Evolutionary conservation across 2,113 vertebrate species (phyloP).

Genomic region (Cephalopholis sonnerati): DNA sequence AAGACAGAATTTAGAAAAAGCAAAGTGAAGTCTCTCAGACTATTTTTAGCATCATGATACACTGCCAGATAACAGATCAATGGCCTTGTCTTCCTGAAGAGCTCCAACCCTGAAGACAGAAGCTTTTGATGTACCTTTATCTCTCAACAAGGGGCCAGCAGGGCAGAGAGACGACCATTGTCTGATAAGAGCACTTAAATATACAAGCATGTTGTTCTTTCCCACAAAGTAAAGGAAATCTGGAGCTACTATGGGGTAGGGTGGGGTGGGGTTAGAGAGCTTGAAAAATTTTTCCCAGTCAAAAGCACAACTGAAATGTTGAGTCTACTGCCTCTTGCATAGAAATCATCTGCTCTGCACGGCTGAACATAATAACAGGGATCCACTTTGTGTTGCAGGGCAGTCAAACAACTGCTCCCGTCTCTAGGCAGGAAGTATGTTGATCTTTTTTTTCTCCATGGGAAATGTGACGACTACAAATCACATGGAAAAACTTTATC

Average conservation of each 20-base stretch:
- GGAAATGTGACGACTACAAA: constrained; percentile 32
- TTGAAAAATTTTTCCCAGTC: constrained; percentile 48
- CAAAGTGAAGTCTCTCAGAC: constrained; percentile 4
- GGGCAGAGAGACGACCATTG: constrained; percentile 41
- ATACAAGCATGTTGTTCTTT: constrained; percentile 75
- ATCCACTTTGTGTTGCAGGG: constrained; percentile 40
- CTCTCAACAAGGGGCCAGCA: constrained; percentile 50
- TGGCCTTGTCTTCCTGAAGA: constrained; percentile 48
- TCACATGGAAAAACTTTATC: constrained; percentile 39
- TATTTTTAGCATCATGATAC: constrained; percentile 32
- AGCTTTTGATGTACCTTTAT: constrained; percentile 73
- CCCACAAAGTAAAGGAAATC: constrained; percentile 77
- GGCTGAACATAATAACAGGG: constrained; percentile 80
- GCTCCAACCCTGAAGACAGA: constrained; percentile 26
- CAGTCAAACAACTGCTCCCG: constrained; percentile 40
- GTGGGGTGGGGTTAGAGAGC: constrained; percentile 40
- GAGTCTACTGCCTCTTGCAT: constrained; percentile 68
- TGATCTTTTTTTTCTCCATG: constrained; percentile 31
- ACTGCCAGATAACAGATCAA: constrained; percentile 24
- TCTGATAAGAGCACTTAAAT: constrained; percentile 73
- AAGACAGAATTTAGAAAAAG: constrained; percentile 26
- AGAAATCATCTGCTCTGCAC: constrained; percentile 68
- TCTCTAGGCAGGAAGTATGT: constrained; percentile 26
- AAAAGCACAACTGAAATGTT: constrained; percentile 67
- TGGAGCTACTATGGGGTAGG: constrained; percentile 44